Percentiles rank a stretch among this genome's conserved stretches.
phyloP scores from a whole-genome alignment of 2,797 vertebrate genomes.

The Australoheros facetus region DNA sequence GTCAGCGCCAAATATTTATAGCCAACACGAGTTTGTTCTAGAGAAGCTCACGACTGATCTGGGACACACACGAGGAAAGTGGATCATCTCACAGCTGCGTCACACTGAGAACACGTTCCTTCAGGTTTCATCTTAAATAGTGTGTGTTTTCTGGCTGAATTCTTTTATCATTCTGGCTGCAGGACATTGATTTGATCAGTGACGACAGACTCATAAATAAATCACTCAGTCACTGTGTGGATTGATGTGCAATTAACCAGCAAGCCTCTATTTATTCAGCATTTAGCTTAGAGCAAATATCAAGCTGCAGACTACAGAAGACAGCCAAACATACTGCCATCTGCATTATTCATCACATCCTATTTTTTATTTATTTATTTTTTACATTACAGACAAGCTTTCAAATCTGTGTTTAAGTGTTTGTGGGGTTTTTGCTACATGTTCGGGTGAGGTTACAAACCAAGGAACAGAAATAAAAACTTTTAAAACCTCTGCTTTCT shows the following conservation, averaged over 20 bases:
- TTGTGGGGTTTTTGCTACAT: slow-evolving; percentile 33
- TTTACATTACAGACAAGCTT: slow-evolving; percentile 11
- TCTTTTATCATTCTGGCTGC: slow-evolving; percentile 9
- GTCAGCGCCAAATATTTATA: slow-evolving; percentile 40
- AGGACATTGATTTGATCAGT: slow-evolving; percentile 14
- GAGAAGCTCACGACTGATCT: slow-evolving; percentile 22
- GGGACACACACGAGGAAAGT: slow-evolving; percentile 16
- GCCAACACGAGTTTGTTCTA: slow-evolving; percentile 24
- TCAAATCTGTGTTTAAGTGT: neutral
- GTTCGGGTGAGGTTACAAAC: slow-evolving; percentile 25
- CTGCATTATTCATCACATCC: neutral
- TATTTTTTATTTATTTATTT: fast-evolving
- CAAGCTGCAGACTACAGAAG: slow-evolving; percentile 19
- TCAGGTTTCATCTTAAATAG: neutral
- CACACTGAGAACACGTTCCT: neutral
- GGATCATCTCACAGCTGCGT: slow-evolving; percentile 2
- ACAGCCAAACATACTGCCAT: neutral
- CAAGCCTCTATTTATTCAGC: slow-evolving; percentile 28
- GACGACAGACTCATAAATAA: slow-evolving; percentile 1
- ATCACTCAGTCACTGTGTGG: slow-evolving; percentile 10
- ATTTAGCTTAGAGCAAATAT: slow-evolving; percentile 7
- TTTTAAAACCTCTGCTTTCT: neutral
- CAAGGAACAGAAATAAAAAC: neutral
- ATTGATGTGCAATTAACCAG: slow-evolving; percentile 22
- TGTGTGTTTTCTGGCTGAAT: neutral